Conservation (phyloP, 2,113 vertebrate genomes). For the Sporophila hypoxantha region DNA sequence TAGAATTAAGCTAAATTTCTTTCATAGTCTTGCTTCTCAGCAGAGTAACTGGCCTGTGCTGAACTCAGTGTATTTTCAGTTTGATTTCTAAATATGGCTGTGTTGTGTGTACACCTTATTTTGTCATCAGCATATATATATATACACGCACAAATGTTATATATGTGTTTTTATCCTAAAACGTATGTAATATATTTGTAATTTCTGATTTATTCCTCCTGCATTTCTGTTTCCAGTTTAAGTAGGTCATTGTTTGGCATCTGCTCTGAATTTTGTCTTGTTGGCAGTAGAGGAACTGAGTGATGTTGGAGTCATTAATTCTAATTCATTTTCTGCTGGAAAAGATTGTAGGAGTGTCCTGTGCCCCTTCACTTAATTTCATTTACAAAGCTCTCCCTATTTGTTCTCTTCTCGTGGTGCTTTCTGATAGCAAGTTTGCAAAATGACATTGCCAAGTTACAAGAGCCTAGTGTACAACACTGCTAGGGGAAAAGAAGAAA, state of each 20-base stretch:
- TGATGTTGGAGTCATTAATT: not conserved
- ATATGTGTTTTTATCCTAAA: not conserved
- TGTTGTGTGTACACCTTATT: not conserved
- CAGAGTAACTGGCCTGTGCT: not conserved
- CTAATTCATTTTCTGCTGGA: not conserved
- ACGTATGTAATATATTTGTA: not conserved
- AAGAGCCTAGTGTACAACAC: fast-evolving
- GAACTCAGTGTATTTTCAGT: not conserved
- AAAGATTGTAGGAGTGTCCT: not conserved
- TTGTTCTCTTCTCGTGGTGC: not conserved
- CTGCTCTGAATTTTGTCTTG: not conserved
- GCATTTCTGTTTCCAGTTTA: not conserved
- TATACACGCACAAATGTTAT: not conserved
- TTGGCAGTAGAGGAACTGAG: not conserved
- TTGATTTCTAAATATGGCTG: not conserved
- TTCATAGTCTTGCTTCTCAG: not conserved
- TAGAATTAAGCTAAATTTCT: not conserved
- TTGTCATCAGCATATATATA: not conserved
- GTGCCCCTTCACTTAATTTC: not conserved
- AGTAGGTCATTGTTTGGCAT: not conserved
- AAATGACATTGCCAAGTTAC: not conserved
- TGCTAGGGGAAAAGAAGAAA: fast-evolving
- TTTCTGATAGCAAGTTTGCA: not conserved
- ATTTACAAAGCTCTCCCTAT: not conserved
- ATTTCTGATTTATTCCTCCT: not conserved